phyloP scores from a whole-genome alignment of 2,113 vertebrate genomes.

The Hippocampus zosterae region DNA sequence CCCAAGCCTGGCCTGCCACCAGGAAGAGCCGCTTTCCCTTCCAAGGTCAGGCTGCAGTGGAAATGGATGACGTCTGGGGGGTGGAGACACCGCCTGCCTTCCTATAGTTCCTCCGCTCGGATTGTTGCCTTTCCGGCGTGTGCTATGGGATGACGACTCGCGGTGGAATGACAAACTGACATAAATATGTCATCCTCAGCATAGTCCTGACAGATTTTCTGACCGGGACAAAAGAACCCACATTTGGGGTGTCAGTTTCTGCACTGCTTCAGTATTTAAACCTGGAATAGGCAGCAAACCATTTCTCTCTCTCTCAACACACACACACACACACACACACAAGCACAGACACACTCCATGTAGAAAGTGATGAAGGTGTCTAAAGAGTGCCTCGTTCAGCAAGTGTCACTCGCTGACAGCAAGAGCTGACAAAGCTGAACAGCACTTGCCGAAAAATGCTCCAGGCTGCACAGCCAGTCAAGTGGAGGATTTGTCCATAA shows the following conservation, averaged over 20 bases:
- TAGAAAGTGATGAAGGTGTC: background rate
- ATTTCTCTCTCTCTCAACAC: background rate
- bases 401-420: background rate
- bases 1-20: conserved; percentile 44
- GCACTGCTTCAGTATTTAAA: conserved; percentile 14
- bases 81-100: conserved; percentile 21
- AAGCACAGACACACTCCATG: too few species aligned
- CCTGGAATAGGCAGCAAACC: conserved; percentile 18
- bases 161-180: conserved; percentile 54
- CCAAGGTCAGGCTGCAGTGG: conserved; percentile 56
- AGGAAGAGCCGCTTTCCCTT: conserved; percentile 66
- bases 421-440: background rate
- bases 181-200: conserved; percentile 50
- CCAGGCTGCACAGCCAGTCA: too few species aligned
- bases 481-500: too few species aligned
- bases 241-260: background rate
- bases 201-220: conserved; percentile 33
- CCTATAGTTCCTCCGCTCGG: conserved; percentile 42
- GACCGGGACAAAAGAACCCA: conserved; percentile 15
- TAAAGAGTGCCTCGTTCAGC: background rate
- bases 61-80: conserved; percentile 35
- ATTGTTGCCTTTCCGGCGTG: conserved; percentile 23
- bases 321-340: too few species aligned
- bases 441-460: background rate
- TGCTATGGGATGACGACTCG: conserved; percentile 36